These are phyloP conservation scores for Gambusia yucatana DNA, from an alignment of 2,797 vertebrate genomes.

Conservation along the genomic window DNA sequence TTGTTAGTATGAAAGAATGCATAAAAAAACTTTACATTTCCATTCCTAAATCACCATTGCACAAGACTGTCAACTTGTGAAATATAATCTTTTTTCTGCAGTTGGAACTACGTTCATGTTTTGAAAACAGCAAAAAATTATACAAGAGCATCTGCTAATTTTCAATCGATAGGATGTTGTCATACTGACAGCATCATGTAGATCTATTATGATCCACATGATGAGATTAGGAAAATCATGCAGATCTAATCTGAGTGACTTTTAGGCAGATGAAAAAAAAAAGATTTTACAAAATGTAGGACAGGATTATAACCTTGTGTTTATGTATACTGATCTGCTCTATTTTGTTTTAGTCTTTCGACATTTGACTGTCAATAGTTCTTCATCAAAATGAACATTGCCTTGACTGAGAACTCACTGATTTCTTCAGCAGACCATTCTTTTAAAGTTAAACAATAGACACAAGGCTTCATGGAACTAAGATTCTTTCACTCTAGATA, in stretches of 20 bases:
- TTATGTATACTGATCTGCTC: slow-evolving; percentile 26
- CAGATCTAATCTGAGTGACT: slow-evolving; percentile 48
- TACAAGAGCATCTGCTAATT: slow-evolving; percentile 33
- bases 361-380: background rate
- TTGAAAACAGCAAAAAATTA: slow-evolving; percentile 55
- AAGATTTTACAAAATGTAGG: slow-evolving; percentile 29
- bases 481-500: slow-evolving; percentile 26
- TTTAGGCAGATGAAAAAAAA: slow-evolving; percentile 51
- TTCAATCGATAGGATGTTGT: slow-evolving; percentile 43
- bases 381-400: slow-evolving; percentile 29
- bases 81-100: slow-evolving; percentile 21
- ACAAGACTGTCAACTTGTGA: slow-evolving; percentile 18
- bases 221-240: slow-evolving; percentile 27
- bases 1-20: slow-evolving; percentile 16
- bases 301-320: slow-evolving; percentile 40
- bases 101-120: slow-evolving; percentile 45
- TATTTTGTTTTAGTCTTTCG: slow-evolving; percentile 22
- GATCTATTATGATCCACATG: too few relatives aligned
- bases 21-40: slow-evolving; percentile 19
- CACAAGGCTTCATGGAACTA: slow-evolving; percentile 4
- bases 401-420: background rate
- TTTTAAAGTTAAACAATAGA: slow-evolving; percentile 26
- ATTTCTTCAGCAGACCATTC: slow-evolving; percentile 32
- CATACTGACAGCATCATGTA: too few relatives aligned
- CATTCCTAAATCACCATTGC: background rate